Conservation (phyloP, 2,113 vertebrate genomes). For the Phalacrocorax carbo region DNA sequence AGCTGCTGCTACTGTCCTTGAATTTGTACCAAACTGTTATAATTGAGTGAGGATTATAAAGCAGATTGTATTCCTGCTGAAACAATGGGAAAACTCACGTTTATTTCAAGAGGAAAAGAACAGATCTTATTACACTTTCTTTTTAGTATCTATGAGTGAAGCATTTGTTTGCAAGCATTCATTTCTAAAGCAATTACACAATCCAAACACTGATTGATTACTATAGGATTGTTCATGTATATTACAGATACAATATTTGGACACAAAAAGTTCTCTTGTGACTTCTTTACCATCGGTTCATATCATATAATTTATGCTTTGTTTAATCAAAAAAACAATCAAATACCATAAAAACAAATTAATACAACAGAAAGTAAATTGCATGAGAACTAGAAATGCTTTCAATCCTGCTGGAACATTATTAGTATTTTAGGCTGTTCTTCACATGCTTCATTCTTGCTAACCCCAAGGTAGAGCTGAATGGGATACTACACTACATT, state of each 20-base stretch:
- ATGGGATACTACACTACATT: neutral
- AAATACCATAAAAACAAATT: neutral
- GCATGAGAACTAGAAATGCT: neutral
- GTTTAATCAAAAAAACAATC: neutral
- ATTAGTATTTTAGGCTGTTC: neutral
- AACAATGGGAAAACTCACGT: neutral
- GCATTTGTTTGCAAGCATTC: constrained; percentile 5
- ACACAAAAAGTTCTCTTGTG: neutral
- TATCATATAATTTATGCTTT: neutral
- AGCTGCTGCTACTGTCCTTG: neutral
- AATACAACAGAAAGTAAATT: neutral
- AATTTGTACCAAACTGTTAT: neutral
- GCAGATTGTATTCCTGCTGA: neutral
- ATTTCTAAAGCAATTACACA: constrained; percentile 12
- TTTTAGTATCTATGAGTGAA: neutral
- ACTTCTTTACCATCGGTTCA: neutral
- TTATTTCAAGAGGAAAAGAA: neutral
- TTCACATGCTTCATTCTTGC: neutral
- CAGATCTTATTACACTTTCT: neutral
- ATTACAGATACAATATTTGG: neutral
- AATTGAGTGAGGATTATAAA: neutral
- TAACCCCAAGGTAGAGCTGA: neutral
- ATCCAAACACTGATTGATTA: neutral
- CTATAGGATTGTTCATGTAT: neutral
- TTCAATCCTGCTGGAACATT: neutral